Evolutionary conservation across 2,113 vertebrate genomes (phyloP), one percentile per base, ranked within the genome.

Genomic region (Burhinus bistriatus): DNA sequence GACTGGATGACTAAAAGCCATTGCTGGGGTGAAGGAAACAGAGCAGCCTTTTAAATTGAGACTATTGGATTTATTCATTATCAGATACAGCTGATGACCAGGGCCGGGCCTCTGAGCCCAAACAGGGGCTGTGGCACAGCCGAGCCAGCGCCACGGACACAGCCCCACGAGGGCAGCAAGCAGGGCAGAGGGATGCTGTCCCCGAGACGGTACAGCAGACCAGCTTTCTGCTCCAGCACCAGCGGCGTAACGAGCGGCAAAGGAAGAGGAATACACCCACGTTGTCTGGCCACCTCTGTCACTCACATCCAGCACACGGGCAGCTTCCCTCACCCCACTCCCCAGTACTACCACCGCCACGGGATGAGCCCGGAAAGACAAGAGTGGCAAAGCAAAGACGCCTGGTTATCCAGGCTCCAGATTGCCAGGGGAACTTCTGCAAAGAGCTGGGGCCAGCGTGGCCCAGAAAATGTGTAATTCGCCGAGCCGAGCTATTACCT

Each of bases 401-500:
- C 5, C 0, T 1, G 23, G 30, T 61, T 38, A 44, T 9, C 21
- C 65, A 29, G 26, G 72, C 76, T 78, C 38, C 69, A 44, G 47
- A 20, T 9, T 36, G 29, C 59, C 49, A 12, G 22, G 49, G 49
- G 49, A 25, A 25, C 49, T 51, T 51, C 49, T 51, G 49, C 49
- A 25, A 49, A 25, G 22, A 51, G 65, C 52, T 10, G 32, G 76
- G 59, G 55, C 51, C 76, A 52, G 62, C 45, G 10, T 9, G 2
- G 84, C 73, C 91, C 88, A 54, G 88, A 79, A 94, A 90, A 95
- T 0, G 5, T 78, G 83, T 77, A 87, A 90, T 92, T 94, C 69
- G 8, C 72, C 1, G 1, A 95, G 86, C 58, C 91, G 96, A 95
- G 91, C 93, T 96, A 95, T 95, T 96, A 95, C 92, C 83, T 93